Percentiles rank a stretch among this genome's conserved stretches.
Evolutionary conservation across 2,888 invertebrate genomes (phyloP).

Genomic region (Eupeodes latifasciatus): DNA sequence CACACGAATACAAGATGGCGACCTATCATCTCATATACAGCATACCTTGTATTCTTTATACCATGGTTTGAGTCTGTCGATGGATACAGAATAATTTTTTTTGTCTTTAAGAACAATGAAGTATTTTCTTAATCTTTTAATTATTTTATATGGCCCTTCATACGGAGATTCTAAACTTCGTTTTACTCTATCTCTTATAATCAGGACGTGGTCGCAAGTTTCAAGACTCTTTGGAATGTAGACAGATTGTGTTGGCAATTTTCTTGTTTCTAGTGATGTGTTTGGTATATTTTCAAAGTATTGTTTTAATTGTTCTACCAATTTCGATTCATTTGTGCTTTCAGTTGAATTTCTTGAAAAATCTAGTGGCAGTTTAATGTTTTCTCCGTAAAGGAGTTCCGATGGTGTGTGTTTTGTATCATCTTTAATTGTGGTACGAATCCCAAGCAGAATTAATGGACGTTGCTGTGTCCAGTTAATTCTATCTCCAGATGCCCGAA

Average conservation of each 20-base stretch:
- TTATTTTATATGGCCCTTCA: not conserved
- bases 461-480: constrained; percentile 8
- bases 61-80: not conserved
- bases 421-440: not conserved
- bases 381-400: constrained; percentile 21
- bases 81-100: not conserved
- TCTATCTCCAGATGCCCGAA: constrained; percentile 1
- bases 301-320: not conserved
- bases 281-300: not conserved
- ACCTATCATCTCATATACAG: too few relatives aligned
- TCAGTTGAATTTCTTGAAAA: not conserved
- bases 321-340: not conserved
- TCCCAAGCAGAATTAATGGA: not conserved
- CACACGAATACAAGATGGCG: too few relatives aligned
- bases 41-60: too few relatives aligned
- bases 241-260: not conserved
- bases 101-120: not conserved
- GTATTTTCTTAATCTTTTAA: not conserved
- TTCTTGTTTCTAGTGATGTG: not conserved
- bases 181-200: not conserved
- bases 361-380: constrained; percentile 1
- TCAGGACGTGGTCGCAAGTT: constrained; percentile 13
- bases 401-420: not conserved
- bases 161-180: not conserved
- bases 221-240: not conserved